Base-by-base conservation (phyloP, 2,888 invertebrate species). In the Eledona agricola region DNA sequence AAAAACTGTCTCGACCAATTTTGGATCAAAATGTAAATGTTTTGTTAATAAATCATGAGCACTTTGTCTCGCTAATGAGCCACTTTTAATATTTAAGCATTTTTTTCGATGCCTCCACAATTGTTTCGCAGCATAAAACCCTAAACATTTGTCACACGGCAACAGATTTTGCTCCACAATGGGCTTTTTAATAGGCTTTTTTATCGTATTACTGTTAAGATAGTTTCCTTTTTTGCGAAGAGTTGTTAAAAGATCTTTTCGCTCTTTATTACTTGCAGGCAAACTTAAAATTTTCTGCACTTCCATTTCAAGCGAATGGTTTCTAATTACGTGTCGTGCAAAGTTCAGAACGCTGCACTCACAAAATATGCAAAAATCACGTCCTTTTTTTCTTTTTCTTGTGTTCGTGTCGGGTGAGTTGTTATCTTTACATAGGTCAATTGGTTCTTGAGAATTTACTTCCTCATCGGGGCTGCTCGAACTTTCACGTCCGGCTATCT, bases 71-170 rank as follows among this genome's bases (percentile, higher is more conserved):
- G 6, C 15, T n/a, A n/a, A n/a, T 26, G 9, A 7, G 4, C 4
- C 7, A 6, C 26, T 26, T 4, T 26, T 26, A 7, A 12, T 29
- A 10, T 17, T 16, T 5, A 4, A 15, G 37, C 55, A 55, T 17
- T 15, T 23, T 40, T 40, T 55, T 32, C 15, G 17, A 46, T 57
- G 57, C 17, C 42, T 17, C 12, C 37, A 47, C 46, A 57, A 26
- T 57, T 40, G 35, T 29, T 55, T 55, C n/a, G 34, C 4, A n/a
- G 57, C 31, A 45, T 46, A 57, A 15, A 40, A 55, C 2, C 55
- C 54, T 11, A 51, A 46, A 16, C 57, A 57, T 23, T 46, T 3
- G n/a, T 9, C 7, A 26, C 57, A 57, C n/a, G 3, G 54, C 38
- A 9, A 52, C 15, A 15, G 11, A 12, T n/a, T 26, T 2, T 20